A percentile compares a stretch with the other conserved stretches of the same genome.
Evolutionary conservation across 2,888 invertebrate genomes (phyloP).

Genomic region (Leptogaster cylindrica): DNA sequence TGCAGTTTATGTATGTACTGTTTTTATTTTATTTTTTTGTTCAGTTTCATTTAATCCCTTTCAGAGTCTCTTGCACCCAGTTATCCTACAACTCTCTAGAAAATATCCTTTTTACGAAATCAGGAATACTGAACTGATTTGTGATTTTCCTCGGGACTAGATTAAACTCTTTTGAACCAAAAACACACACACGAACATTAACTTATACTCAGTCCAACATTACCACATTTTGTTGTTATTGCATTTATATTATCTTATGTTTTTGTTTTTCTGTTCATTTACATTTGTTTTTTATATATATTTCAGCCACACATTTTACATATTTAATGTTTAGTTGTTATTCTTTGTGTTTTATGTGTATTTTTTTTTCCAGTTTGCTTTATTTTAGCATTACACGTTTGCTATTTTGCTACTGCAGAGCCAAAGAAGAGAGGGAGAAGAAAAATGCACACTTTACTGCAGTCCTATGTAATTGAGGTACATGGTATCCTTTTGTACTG

Average conservation of each 20-base stretch:
- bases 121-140: constrained; percentile 29
- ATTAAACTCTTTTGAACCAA: not conserved
- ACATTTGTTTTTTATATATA: constrained; percentile 12
- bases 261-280: no score
- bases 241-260: no score
- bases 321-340: not conserved
- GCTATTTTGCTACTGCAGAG: constrained; percentile 4
- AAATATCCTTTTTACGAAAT: constrained; percentile 14
- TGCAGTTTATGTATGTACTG: no score
- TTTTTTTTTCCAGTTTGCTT: constrained; percentile 4
- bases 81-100: no score
- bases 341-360: not conserved
- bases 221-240: no score
- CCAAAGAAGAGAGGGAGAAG: no score
- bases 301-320: not conserved
- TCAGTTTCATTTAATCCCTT: not conserved
- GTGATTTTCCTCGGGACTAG: constrained; percentile 31
- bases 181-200: not conserved
- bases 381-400: constrained; percentile 27
- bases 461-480: no score
- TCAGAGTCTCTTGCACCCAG: no score
- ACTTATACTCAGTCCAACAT: not conserved
- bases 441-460: constrained; percentile 39
- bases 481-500: no score
- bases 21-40: not conserved